A percentile compares a stretch with the other conserved stretches of the same genome.
Conservation (phyloP, 2,888 invertebrate genomes). For the Cabera pusaria region DNA sequence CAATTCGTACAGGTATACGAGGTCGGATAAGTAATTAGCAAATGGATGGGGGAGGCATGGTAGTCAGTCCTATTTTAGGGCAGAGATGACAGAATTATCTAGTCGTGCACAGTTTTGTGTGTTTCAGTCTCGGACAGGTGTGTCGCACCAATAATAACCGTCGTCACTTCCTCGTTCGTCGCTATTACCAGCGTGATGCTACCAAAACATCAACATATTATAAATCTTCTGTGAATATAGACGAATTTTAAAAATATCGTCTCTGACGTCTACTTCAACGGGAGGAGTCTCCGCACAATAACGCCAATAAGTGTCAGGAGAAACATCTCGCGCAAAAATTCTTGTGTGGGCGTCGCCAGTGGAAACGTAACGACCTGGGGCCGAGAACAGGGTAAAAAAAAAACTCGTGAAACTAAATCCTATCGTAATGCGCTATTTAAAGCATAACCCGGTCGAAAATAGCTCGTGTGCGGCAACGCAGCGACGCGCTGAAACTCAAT, state of each 20-base stretch:
- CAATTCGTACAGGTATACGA: slow-evolving; percentile 7
- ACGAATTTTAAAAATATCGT: slow-evolving; percentile 22
- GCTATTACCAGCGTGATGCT: slow-evolving; percentile 8
- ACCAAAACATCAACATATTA: slow-evolving; percentile 15
- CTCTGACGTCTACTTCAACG: slow-evolving; percentile 32
- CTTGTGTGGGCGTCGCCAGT: slow-evolving; percentile 66
- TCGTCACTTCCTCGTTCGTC: slow-evolving; percentile 18
- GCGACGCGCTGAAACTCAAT: slow-evolving; percentile 71
- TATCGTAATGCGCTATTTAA: slow-evolving; percentile 83
- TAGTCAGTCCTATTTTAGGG: slow-evolving; percentile 29
- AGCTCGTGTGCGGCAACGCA: slow-evolving; percentile 78
- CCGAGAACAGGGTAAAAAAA: slow-evolving; percentile 77
- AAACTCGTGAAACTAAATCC: slow-evolving; percentile 82
- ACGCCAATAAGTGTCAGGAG: slow-evolving; percentile 58
- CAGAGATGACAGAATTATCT: slow-evolving; percentile 37
- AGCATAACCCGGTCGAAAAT: slow-evolving; percentile 82
- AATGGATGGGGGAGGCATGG: slow-evolving; percentile 29
- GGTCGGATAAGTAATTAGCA: slow-evolving; percentile 33
- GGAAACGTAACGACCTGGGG: slow-evolving; percentile 60
- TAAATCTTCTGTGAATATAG: slow-evolving; percentile 14
- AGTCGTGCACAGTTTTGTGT: neutral
- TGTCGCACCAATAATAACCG: slow-evolving; percentile 38
- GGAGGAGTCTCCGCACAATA: slow-evolving; percentile 36
- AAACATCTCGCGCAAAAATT: slow-evolving; percentile 61
- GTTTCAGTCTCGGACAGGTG: slow-evolving; percentile 33